Evolutionary conservation across 2,797 vertebrate species (phyloP), one percentile per base, ranked within the genome.

Genomic region (Cebuella pygmaea): DNA sequence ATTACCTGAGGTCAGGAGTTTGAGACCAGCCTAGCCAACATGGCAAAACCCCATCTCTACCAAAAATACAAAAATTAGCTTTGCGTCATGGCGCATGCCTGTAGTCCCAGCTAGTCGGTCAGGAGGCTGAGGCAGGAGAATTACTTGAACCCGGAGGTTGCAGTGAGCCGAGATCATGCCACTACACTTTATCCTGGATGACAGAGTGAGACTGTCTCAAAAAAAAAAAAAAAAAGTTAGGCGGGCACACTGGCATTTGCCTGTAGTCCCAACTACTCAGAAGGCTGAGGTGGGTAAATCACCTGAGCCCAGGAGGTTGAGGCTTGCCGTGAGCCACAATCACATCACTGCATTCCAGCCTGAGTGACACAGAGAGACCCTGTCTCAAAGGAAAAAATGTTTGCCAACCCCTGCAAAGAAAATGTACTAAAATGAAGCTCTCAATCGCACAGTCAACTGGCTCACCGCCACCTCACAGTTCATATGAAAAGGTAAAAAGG

Each of bases 351-450:
- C 52, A 55, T 20, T 55, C 52, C 52, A 55, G 52, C 52, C 52
- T 55, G 19, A 55, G 52, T 20, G 52, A 55, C 52, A 55, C 19
- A 55, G 50, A 52, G 50, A 52, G 52, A 55, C 52, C 19, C 52
- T 20, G 52, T 22, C 52, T 55, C 52, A 15, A 19, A 26, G 19
- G 44, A 61, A 64, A 80, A 94, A 85, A 88, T 50, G 41, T n/a
- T 74, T 15, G 8, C 36, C 67, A 79, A 67, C 0, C 12, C 74
- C 22, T 76, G 24, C 27, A 84, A 61, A 88, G 57, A 70, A 80
- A 90, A 41, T 79, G 48, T 92, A 79, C 52, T 90, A 93, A 92
- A 93, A 55, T 26, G 22, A 90, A 95, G n/a, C 26, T 90, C 59
- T 95, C 70, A 79, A 46, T 44, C 46, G 36, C 15, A 87, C 22